phyloP scores from a whole-genome alignment of 2,113 vertebrate species.

The Leucopsar rothschildi region DNA sequence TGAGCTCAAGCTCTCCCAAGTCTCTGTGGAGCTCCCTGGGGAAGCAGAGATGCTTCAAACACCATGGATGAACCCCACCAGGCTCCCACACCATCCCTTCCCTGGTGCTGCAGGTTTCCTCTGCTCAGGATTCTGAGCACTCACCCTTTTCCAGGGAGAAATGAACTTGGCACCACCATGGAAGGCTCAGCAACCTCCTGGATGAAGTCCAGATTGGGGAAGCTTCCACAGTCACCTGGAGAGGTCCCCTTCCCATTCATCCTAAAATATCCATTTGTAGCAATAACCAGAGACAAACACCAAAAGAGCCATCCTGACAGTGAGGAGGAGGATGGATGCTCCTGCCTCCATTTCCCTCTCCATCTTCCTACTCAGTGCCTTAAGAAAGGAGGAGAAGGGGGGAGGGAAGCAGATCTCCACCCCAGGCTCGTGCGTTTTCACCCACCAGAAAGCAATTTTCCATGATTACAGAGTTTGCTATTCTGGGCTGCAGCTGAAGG shows the following conservation, averaged over 20 bases:
- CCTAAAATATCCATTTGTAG: background rate
- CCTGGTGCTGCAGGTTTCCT: accelerated
- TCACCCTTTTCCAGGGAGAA: background rate
- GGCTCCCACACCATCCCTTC: background rate
- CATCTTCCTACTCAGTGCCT: background rate
- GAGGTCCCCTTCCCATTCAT: background rate
- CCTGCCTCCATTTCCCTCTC: background rate
- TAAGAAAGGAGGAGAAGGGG: background rate
- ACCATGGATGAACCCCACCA: background rate
- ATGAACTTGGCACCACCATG: background rate
- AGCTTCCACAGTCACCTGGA: accelerated
- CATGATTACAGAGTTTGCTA: background rate
- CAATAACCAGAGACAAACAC: background rate
- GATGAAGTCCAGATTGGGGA: background rate
- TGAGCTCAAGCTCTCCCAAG: background rate
- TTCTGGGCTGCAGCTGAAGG: background rate
- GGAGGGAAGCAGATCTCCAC: background rate
- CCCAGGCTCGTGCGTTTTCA: background rate
- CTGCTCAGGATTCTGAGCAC: background rate
- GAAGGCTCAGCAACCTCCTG: background rate
- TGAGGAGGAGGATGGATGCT: background rate
- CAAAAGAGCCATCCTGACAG: accelerated
- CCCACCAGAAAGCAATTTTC: constrained; percentile 1
- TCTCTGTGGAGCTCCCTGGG: background rate
- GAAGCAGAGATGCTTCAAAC: background rate